phyloP scores from a whole-genome alignment of 1,140 invertebrate genomes.

The Drosophila ironensis region DNA sequence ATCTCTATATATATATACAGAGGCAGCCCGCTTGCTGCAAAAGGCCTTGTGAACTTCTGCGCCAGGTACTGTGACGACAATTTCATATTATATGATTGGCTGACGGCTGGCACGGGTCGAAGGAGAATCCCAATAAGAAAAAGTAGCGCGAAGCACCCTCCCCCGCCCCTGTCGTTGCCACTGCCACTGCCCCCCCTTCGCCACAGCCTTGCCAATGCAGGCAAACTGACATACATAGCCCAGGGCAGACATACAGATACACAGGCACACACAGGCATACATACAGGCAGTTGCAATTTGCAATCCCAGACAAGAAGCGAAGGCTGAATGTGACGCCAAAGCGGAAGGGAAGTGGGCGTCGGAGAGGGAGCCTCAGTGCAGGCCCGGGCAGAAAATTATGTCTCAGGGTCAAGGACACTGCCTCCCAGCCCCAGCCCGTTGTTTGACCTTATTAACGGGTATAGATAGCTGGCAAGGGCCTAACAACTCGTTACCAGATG shows the following conservation, averaged over 20 bases:
- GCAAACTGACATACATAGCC: neutral
- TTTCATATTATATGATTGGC: neutral
- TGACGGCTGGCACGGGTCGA: constrained; percentile 10
- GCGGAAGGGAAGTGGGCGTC: no score
- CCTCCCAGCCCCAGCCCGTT: constrained; percentile 14
- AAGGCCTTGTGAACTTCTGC: constrained; percentile 61
- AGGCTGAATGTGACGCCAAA: constrained; percentile 70
- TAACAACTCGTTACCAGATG: no score
- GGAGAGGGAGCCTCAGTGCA: no score
- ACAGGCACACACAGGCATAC: constrained; percentile 48
- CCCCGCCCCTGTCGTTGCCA: neutral
- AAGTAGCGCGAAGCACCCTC: constrained; percentile 62
- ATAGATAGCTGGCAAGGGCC: neutral
- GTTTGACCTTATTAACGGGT: constrained; percentile 36
- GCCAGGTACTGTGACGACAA: constrained; percentile 57
- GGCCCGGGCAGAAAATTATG: constrained; percentile 26
- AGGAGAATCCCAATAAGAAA: constrained; percentile 49
- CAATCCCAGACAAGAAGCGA: constrained; percentile 37
- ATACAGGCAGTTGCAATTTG: no score
- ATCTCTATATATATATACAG: constrained; percentile 39
- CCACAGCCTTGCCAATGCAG: neutral
- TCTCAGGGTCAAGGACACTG: constrained; percentile 52
- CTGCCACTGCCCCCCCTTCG: neutral
- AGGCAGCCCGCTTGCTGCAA: constrained; percentile 38
- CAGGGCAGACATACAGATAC: constrained; percentile 9